Conservation (phyloP, 2,888 invertebrate genomes). For the Isotomurus palustris region DNA sequence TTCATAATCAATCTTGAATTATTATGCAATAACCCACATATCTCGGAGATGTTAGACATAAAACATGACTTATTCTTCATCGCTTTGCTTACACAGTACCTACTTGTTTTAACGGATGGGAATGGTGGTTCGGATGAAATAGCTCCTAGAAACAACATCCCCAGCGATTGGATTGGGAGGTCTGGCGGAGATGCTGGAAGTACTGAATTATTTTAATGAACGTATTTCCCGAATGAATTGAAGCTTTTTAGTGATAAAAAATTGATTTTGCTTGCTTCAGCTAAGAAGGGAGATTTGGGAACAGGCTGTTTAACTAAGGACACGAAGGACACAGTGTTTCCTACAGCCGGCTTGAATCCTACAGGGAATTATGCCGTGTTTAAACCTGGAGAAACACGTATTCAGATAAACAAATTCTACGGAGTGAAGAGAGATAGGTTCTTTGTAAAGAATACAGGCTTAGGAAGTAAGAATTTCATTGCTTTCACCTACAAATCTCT, state of each 20-base stretch:
- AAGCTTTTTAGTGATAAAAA: too few species aligned
- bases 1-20: too few species aligned
- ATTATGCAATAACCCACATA: too few species aligned
- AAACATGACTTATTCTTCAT: too few species aligned
- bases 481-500: neutral
- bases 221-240: too few species aligned
- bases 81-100: too few species aligned
- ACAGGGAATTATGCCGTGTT: neutral
- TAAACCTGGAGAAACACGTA: neutral
- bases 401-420: slow-evolving; percentile 34
- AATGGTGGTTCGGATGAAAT: slow-evolving; percentile 1
- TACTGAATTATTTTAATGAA: too few species aligned
- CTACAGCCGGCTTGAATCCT: neutral
- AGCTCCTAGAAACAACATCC: neutral
- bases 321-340: neutral
- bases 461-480: slow-evolving; percentile 21
- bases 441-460: slow-evolving; percentile 25
- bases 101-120: too few species aligned
- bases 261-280: too few species aligned
- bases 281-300: neutral
- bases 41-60: too few species aligned
- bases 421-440: slow-evolving; percentile 31
- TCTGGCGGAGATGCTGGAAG: neutral
- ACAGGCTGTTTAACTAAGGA: neutral
- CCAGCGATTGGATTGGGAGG: neutral